phyloP scores from a whole-genome alignment of 2,797 vertebrate genomes.

The Aplochiton taeniatus region DNA sequence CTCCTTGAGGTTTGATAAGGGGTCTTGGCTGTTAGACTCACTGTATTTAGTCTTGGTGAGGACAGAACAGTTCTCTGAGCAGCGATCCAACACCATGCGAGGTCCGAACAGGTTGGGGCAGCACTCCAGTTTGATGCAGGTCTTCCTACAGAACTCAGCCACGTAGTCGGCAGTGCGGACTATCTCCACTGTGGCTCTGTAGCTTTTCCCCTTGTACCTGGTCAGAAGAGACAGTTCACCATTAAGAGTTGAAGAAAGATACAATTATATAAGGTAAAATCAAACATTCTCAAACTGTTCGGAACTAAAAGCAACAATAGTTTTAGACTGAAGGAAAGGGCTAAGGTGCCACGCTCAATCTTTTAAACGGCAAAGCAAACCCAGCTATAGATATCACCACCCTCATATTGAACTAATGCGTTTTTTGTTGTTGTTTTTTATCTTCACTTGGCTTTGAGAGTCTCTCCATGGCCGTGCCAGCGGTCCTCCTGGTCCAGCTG shows the following conservation, averaged over 20 bases:
- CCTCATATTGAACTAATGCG: too few species aligned
- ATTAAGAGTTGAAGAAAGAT: too few species aligned
- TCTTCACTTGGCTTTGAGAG: conserved; percentile 96
- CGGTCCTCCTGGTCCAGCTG: conserved; percentile 95
- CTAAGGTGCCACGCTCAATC: too few species aligned
- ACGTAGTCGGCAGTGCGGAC: conserved; percentile 94
- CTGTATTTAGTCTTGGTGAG: conserved; percentile 99
- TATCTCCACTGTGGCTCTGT: conserved; percentile 95
- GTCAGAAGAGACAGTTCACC: conserved; percentile 5
- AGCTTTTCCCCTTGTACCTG: conserved; percentile 98
- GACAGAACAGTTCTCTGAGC: conserved; percentile 98
- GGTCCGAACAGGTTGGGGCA: conserved; percentile 97
- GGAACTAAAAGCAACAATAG: too few species aligned
- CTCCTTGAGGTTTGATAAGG: neutral
- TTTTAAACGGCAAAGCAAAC: too few species aligned
- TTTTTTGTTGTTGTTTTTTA: conserved; percentile 3
- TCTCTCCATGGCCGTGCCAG: conserved; percentile 95
- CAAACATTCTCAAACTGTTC: too few species aligned
- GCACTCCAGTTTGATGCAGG: conserved; percentile 95
- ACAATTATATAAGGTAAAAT: too few species aligned
- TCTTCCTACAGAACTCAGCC: conserved; percentile 95
- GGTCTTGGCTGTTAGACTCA: conserved; percentile 64
- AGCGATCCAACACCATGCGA: conserved; percentile 93
- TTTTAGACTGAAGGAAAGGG: too few species aligned
- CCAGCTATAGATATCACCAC: too few species aligned